A percentile compares a stretch with the other conserved stretches of the same genome.
Evolutionary conservation across 2,797 vertebrate genomes (phyloP).

Genomic region (Microhierax caerulescens): DNA sequence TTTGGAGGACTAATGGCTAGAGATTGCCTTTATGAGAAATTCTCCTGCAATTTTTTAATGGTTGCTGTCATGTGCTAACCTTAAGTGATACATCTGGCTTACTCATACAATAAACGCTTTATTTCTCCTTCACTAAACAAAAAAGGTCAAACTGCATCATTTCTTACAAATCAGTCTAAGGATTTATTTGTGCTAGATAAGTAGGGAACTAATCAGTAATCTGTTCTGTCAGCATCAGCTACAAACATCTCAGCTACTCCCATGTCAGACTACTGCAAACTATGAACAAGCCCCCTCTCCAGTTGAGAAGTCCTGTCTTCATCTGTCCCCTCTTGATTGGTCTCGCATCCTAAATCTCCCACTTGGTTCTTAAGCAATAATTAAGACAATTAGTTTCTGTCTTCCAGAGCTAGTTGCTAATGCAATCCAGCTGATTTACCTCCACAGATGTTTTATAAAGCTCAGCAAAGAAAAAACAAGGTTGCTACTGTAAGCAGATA

Average conservation of each 20-base stretch:
- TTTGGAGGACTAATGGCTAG: neutral
- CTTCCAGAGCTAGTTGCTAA: neutral
- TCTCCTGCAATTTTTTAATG: neutral
- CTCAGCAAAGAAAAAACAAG: neutral
- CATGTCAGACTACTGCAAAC: neutral
- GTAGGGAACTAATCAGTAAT: neutral
- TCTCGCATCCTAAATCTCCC: neutral
- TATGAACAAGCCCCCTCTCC: neutral
- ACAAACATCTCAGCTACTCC: neutral
- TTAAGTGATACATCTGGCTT: neutral
- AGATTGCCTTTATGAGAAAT: neutral
- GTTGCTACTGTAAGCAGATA: neutral
- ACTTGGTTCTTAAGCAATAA: neutral
- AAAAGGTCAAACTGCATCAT: neutral
- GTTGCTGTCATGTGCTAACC: neutral
- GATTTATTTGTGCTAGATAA: neutral
- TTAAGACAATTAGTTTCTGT: slow-evolving; percentile 14
- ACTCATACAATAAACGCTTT: neutral
- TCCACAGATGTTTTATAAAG: neutral
- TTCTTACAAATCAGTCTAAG: neutral
- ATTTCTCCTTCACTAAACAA: neutral
- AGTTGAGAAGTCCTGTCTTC: neutral
- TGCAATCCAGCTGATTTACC: neutral
- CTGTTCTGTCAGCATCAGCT: neutral
- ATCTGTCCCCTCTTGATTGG: neutral